phyloP scores from a whole-genome alignment of 2,113 vertebrate genomes.

The Phoxinus phoxinus region DNA sequence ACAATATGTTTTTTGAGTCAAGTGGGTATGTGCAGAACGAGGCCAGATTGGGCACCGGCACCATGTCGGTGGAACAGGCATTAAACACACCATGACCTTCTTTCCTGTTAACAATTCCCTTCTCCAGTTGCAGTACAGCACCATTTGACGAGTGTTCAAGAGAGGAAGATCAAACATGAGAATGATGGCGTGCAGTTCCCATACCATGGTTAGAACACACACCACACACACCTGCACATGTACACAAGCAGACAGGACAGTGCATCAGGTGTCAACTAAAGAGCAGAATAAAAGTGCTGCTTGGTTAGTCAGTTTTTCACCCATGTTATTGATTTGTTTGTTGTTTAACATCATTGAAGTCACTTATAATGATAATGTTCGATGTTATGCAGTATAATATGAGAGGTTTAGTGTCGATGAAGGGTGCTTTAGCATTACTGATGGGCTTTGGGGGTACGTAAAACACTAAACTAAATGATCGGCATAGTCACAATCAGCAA shows the following conservation, averaged over 20 bases:
- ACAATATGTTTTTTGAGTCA: not conserved
- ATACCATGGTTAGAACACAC: conserved; percentile 69
- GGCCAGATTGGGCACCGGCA: not conserved
- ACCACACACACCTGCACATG: conserved; percentile 22
- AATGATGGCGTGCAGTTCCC: conserved; percentile 82
- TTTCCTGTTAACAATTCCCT: conserved; percentile 74
- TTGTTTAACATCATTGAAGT: not conserved
- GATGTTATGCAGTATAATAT: not conserved
- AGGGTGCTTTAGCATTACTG: not conserved
- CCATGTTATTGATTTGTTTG: not conserved
- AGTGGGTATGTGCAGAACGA: not conserved
- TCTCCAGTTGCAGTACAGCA: conserved; percentile 81
- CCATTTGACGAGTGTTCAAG: conserved; percentile 82
- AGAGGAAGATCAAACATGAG: conserved; percentile 84
- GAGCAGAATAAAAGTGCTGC: not conserved
- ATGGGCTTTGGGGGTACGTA: not conserved
- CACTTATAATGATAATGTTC: not conserved
- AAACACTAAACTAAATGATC: not conserved
- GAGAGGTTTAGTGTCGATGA: not conserved
- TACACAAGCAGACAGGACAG: not conserved
- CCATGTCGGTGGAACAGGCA: not conserved
- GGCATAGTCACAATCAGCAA: not conserved
- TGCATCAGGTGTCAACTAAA: not conserved
- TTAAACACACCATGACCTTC: conserved; percentile 9
- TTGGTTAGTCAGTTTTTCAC: not conserved